Conservation (phyloP, 2,797 vertebrate species). For the Mareca strepera region DNA sequence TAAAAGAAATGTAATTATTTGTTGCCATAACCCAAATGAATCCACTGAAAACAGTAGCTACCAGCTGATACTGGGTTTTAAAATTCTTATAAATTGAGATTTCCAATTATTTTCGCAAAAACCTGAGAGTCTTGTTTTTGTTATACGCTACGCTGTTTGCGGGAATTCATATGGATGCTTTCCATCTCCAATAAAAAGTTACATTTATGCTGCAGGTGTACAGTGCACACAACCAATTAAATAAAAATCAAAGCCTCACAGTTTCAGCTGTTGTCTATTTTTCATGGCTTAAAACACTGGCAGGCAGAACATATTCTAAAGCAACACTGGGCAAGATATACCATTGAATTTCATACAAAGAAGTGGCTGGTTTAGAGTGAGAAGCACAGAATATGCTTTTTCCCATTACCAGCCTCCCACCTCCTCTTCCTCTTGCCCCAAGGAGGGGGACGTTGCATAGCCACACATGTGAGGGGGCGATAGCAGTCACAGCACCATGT, state of each 20-base stretch:
- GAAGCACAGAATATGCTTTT: background rate
- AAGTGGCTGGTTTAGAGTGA: background rate
- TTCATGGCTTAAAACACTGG: background rate
- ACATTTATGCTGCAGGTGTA: background rate
- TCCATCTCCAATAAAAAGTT: slow-evolving; percentile 1
- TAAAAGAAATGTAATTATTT: background rate
- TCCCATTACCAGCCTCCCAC: background rate
- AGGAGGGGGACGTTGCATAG: background rate
- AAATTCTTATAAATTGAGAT: slow-evolving; percentile 10
- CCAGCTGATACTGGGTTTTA: background rate
- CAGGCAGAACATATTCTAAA: background rate
- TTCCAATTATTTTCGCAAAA: slow-evolving; percentile 31
- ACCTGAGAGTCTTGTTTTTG: background rate
- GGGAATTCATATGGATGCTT: background rate
- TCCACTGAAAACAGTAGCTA: slow-evolving; percentile 18
- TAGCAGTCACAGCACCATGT: background rate
- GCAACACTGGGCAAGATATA: background rate
- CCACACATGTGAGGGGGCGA: background rate
- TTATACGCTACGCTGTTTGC: background rate
- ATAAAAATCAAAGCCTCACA: background rate
- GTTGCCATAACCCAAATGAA: background rate
- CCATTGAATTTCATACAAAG: fast-evolving
- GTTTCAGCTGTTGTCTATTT: background rate
- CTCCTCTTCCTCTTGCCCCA: background rate
- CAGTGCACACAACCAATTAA: background rate